Evolutionary conservation across 2,113 vertebrate genomes (phyloP), one percentile per base, ranked within the genome.

Genomic region (Puffinus mauretanicus): DNA sequence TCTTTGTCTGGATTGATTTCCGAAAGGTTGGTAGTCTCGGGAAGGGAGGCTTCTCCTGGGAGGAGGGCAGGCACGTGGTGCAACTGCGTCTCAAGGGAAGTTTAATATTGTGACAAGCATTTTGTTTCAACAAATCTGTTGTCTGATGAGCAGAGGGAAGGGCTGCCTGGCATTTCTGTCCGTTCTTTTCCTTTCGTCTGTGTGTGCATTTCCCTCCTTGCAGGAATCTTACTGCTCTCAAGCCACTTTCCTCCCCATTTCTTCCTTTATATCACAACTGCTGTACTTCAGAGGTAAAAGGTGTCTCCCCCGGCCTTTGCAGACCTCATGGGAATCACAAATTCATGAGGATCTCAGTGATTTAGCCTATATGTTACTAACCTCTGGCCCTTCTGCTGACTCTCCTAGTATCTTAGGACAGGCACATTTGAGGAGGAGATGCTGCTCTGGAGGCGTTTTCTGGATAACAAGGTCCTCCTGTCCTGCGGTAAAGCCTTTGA

Each of bases 1-100:
- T 99, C 94, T 99, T 98, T 89, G 97, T 99, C 86, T 99, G 99
- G 99, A 98, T 98, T 6, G 99, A 99, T 90, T 97, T 99, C 96
- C 98, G 99, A 86, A 99, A 99, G 99, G 99, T 99, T 95, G 97
- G 96, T 46, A 8, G 20, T 13, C 54, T 25, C 51, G 14, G 51
- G 69, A 61, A 44, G 29, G 14, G 38, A 65, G 25, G 10, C 70
- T 77, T 66, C 66, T 86, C 27, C 42, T 15, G 49, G 54, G 29
- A 16, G 54, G 49, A 86, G 57, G 47, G 73, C 52, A 84, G 69
- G 16, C 24, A 21, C 2, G 0, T 26, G 24, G 14, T 54, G 47
- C 77, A 54, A 4, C 67, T 65, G 54, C 5, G 1, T 60, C 55
- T 72, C n/a, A n/a, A 82, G 54, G 49, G 70, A 62, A n/a, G 27